Evolutionary conservation across 2,113 vertebrate genomes (phyloP).

Genomic region (Oryctolagus cuniculus): mOryCun1.1 NC_091449.1:37978001-37978500

Average conservation of each 20-base stretch:
- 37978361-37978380: background rate
- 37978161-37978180: background rate
- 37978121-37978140: background rate
- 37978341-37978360: background rate
- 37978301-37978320: background rate
- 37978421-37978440: conserved; percentile 80
- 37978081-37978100: background rate
- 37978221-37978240: background rate
- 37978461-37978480: conserved; percentile 65
- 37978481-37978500: conserved; percentile 77
- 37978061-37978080: background rate
- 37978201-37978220: background rate
- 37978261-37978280: background rate
- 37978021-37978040: background rate
- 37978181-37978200: background rate
- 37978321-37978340: background rate
- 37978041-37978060: too few relatives aligned
- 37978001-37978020: background rate
- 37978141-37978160: background rate
- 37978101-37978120: background rate
- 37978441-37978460: conserved; percentile 62
- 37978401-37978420: conserved; percentile 74
- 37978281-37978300: background rate
- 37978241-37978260: background rate
- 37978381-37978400: conserved; percentile 64